Percentiles rank a stretch among this genome's conserved stretches.
Evolutionary conservation across 2,113 vertebrate genomes (phyloP).

Genomic region (Pseudopodoces humilis): DNA sequence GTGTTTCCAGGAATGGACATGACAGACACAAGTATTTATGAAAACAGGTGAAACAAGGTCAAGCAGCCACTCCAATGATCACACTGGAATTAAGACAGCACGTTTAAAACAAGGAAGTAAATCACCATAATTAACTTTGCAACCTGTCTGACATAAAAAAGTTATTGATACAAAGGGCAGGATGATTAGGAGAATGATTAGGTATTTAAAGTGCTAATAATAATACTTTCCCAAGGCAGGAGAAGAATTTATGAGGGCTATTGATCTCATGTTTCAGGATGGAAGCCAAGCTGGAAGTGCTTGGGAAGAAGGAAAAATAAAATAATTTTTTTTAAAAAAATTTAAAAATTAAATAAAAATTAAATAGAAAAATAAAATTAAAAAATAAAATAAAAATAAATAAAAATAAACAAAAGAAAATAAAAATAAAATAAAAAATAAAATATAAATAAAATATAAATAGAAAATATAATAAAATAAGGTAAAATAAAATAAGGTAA

Average conservation of each 20-base stretch:
- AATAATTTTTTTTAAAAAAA: neutral
- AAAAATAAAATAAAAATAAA: neutral
- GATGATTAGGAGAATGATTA: neutral
- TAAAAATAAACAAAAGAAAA: neutral
- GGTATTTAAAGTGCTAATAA: conserved; percentile 5
- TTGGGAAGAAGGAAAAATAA: neutral
- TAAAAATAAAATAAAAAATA: too few species aligned
- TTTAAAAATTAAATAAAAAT: neutral
- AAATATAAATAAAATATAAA: too few species aligned
- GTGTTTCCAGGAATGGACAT: conserved; percentile 2
- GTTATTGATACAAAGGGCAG: neutral
- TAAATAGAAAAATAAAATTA: neutral
- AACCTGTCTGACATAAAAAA: neutral
- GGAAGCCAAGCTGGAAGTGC: neutral
- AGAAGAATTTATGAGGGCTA: neutral
- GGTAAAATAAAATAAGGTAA: neutral
- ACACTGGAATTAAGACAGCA: neutral
- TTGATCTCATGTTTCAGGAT: neutral
- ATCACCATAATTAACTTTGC: neutral
- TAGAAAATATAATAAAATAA: too few species aligned
- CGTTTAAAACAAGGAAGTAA: neutral
- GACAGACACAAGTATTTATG: neutral
- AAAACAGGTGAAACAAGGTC: conserved; percentile 31
- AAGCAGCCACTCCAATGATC: neutral
- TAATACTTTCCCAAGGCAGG: neutral